Percentiles rank a stretch among this genome's conserved stretches.
These are phyloP conservation scores for Drosophila algonquin DNA, from an alignment of 2,888 invertebrate species.

Conservation along the genomic window DNA sequence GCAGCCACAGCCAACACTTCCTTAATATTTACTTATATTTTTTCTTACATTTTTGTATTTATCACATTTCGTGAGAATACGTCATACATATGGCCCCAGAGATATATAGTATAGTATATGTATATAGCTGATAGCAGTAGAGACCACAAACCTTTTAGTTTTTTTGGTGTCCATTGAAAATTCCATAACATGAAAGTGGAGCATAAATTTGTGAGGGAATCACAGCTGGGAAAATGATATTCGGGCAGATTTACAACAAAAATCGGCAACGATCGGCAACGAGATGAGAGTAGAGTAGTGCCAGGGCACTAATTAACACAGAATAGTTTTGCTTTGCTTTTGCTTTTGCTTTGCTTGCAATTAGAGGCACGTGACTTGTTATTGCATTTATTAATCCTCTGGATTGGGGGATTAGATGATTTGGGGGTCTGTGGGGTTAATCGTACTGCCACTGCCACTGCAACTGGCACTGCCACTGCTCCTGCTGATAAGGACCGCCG, in stretches of 20 bases:
- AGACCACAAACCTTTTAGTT: constrained; percentile 76
- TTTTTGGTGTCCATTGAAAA: constrained; percentile 82
- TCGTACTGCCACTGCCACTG: constrained; percentile 31
- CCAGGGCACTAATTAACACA: constrained; percentile 38
- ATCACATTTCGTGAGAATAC: constrained; percentile 6
- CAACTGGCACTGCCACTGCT: neutral
- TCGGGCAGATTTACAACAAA: constrained; percentile 65
- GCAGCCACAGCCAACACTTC: constrained; percentile 26
- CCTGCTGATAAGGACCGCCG: constrained; percentile 51
- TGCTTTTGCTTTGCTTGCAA: constrained; percentile 47
- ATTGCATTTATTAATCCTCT: constrained; percentile 43
- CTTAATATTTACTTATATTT: constrained; percentile 5
- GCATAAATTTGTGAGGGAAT: constrained; percentile 79
- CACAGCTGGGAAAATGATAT: constrained; percentile 73
- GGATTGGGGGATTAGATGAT: constrained; percentile 11
- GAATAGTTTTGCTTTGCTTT: constrained; percentile 20
- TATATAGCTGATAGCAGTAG: neutral
- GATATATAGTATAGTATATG: neutral
- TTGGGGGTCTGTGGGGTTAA: constrained; percentile 9
- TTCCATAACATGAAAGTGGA: constrained; percentile 82
- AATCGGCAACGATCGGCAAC: constrained; percentile 1
- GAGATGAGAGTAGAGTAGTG: neutral
- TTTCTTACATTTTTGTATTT: constrained; percentile 10
- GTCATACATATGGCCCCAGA: neutral
- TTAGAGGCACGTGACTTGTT: constrained; percentile 67